These are phyloP conservation scores for Pteria penguin DNA, from an alignment of 2,888 invertebrate genomes.

Conservation along the genomic window DNA sequence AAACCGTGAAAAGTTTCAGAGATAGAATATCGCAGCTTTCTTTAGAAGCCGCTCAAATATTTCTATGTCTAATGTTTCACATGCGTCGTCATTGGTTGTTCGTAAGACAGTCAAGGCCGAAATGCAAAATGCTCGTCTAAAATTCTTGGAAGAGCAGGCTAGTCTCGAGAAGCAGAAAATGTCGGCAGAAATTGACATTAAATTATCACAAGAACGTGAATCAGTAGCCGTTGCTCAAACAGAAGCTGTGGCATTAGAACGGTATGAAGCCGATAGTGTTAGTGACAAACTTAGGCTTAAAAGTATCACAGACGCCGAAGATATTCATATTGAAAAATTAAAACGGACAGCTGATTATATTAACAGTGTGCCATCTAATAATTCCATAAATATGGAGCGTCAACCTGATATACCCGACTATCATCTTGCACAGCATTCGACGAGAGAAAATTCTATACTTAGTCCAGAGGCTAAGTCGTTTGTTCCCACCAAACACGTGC, in stretches of 20 bases:
- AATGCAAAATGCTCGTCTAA: not conserved
- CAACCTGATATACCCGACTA: no score
- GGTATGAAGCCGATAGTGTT: no score
- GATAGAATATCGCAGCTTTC: not conserved
- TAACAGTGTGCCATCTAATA: no score
- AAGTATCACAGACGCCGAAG: no score
- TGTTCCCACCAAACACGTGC: no score
- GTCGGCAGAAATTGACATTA: not conserved
- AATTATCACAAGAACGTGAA: not conserved
- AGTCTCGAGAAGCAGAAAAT: not conserved
- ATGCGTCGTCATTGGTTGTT: not conserved
- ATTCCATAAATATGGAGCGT: no score
- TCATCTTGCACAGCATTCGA: no score
- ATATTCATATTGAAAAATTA: no score
- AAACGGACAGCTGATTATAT: no score
- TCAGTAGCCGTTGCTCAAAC: not conserved
- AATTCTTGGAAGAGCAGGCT: not conserved
- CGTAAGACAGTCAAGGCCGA: not conserved
- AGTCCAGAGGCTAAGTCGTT: no score
- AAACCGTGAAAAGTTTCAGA: not conserved
- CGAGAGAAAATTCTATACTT: no score
- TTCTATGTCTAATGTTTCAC: constrained; percentile 2
- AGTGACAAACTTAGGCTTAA: no score
- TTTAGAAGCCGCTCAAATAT: not conserved
- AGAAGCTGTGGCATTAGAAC: not conserved